Percentiles rank a stretch among this genome's conserved stretches.
Conservation (phyloP, 2,113 vertebrate species). For the Chloropsis hardwickii region DNA sequence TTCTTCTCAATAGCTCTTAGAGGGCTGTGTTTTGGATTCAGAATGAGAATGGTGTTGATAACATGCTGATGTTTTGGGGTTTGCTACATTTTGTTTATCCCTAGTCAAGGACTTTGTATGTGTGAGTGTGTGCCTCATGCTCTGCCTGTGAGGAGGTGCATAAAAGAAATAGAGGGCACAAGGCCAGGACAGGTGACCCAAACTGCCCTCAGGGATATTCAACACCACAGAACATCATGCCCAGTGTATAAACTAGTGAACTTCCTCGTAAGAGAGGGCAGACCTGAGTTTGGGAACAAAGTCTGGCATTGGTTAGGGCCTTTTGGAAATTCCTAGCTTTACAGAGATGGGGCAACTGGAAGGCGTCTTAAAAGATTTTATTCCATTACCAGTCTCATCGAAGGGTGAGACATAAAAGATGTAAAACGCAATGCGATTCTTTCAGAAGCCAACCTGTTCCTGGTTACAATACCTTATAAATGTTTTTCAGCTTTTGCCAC, state of each 20-base stretch:
- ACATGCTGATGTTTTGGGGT: background rate
- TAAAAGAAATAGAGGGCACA: background rate
- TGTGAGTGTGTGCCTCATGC: background rate
- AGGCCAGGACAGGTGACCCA: background rate
- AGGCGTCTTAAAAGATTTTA: too few relatives aligned
- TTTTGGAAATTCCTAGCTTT: too few relatives aligned
- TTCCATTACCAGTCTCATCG: too few relatives aligned
- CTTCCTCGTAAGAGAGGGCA: fast-evolving
- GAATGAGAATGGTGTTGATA: background rate
- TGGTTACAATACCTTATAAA: too few relatives aligned
- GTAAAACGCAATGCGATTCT: too few relatives aligned
- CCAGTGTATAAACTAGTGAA: background rate
- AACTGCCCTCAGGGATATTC: background rate
- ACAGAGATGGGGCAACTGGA: too few relatives aligned
- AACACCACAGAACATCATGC: background rate
- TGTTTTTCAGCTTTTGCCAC: too few relatives aligned
- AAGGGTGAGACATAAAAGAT: too few relatives aligned
- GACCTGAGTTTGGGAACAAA: background rate
- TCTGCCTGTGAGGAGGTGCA: background rate
- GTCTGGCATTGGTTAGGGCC: background rate
- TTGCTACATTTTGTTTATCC: background rate
- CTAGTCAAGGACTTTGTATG: background rate
- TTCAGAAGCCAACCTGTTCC: too few relatives aligned
- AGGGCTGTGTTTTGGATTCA: background rate
- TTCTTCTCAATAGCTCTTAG: background rate